Evolutionary conservation across 1,140 invertebrate genomes (phyloP).

Genomic region (Pseudobourletiella spinata): DNA sequence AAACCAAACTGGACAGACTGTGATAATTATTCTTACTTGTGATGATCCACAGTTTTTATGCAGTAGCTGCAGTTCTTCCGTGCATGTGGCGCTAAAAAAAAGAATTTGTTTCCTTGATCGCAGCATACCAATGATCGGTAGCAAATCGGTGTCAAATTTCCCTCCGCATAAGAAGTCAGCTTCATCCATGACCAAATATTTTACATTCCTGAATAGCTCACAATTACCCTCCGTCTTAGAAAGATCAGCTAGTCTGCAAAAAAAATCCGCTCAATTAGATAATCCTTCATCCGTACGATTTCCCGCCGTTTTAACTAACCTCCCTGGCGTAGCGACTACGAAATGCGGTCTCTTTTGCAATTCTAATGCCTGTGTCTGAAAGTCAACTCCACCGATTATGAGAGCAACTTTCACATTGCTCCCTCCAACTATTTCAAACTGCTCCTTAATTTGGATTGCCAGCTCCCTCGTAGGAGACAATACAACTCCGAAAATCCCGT

Average conservation of each 20-base stretch:
- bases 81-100: slow-evolving; percentile 94
- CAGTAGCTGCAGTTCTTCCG: slow-evolving; percentile 51
- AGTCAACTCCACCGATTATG: slow-evolving; percentile 87
- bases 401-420: slow-evolving; percentile 69
- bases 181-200: slow-evolving; percentile 85
- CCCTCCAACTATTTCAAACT: slow-evolving; percentile 81
- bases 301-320: slow-evolving; percentile 39
- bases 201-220: slow-evolving; percentile 60
- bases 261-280: neutral
- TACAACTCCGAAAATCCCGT: slow-evolving; percentile 89
- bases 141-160: slow-evolving; percentile 66
- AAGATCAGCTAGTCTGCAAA: neutral
- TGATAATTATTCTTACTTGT: slow-evolving; percentile 27
- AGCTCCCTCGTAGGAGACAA: slow-evolving; percentile 77
- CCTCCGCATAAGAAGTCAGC: slow-evolving; percentile 79
- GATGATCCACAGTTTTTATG: neutral
- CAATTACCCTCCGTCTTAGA: slow-evolving; percentile 10
- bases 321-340: slow-evolving; percentile 86
- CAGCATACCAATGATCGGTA: slow-evolving; percentile 69
- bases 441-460: slow-evolving; percentile 72
- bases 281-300: neutral
- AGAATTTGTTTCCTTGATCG: slow-evolving; percentile 74
- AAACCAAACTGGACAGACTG: neutral
- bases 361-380: slow-evolving; percentile 78
- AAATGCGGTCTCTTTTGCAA: slow-evolving; percentile 82